Conservation (phyloP, 2,888 invertebrate species). For the Argyresthia goedartella region DNA sequence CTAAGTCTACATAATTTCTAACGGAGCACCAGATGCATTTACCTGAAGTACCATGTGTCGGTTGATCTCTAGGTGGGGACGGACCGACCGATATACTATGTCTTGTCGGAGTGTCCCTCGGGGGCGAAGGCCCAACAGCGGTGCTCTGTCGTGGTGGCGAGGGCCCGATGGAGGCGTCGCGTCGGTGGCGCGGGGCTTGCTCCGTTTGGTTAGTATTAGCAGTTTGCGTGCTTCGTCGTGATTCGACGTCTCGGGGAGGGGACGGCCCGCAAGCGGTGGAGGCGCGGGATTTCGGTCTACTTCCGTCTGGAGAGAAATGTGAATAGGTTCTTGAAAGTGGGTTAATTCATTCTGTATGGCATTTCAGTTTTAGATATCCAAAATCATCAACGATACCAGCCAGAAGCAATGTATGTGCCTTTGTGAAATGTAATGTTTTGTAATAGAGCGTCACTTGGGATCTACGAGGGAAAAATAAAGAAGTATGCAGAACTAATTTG, state of each 20-base stretch:
- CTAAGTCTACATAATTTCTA: no score
- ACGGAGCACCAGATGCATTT: neutral
- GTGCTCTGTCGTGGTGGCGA: slow-evolving; percentile 45
- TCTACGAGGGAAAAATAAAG: no score
- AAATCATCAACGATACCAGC: no score
- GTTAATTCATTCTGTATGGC: no score
- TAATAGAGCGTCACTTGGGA: no score
- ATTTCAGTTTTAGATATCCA: no score
- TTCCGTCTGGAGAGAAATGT: slow-evolving; percentile 26
- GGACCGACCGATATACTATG: slow-evolving; percentile 15
- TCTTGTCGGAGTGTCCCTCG: slow-evolving; percentile 15
- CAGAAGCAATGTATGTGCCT: no score
- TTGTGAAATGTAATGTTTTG: no score
- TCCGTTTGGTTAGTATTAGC: slow-evolving; percentile 14
- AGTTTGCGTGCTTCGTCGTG: neutral
- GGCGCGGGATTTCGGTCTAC: slow-evolving; percentile 30
- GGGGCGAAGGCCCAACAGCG: slow-evolving; percentile 20
- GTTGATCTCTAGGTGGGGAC: slow-evolving; percentile 19
- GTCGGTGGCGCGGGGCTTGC: slow-evolving; percentile 19
- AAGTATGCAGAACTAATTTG: no score
- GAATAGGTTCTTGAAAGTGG: neutral
- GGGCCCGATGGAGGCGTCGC: slow-evolving; percentile 53
- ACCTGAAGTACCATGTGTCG: neutral
- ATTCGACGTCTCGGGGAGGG: slow-evolving; percentile 60
- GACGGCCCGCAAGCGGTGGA: slow-evolving; percentile 77